Conservation (phyloP, 1,140 invertebrate genomes). For the Lepidurus apus region DNA sequence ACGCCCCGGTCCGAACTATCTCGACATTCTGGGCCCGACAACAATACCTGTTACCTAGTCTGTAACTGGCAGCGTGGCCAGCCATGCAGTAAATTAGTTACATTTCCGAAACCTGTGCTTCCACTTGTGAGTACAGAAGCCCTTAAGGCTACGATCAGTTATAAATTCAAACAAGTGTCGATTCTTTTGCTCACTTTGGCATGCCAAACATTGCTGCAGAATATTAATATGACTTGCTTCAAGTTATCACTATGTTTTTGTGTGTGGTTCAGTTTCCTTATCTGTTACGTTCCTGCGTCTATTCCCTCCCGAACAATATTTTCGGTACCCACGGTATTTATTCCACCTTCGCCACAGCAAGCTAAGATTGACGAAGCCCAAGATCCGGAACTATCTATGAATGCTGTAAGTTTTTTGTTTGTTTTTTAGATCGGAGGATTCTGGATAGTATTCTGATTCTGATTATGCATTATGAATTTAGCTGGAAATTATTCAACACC, state of each 20-base stretch:
- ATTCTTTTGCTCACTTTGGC: not conserved
- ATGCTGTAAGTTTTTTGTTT: not conserved
- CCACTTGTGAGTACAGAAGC: not conserved
- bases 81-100: no score
- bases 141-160: not conserved
- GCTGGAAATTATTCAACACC: conserved; percentile 44
- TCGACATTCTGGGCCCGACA: no score
- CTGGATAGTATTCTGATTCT: not conserved
- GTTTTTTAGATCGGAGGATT: not conserved
- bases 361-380: not conserved
- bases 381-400: conserved; percentile 15
- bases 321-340: not conserved
- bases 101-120: no score
- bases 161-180: not conserved
- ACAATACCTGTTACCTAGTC: no score
- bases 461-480: conserved; percentile 38
- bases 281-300: not conserved
- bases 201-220: not conserved
- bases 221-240: not conserved
- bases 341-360: not conserved
- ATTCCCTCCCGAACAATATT: not conserved
- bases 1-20: no score
- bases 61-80: no score
- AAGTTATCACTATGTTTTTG: not conserved
- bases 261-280: not conserved